A percentile compares a stretch with the other conserved stretches of the same genome.
Conservation (phyloP, 2,797 vertebrate species). For the Eidolon dupreanum region DNA sequence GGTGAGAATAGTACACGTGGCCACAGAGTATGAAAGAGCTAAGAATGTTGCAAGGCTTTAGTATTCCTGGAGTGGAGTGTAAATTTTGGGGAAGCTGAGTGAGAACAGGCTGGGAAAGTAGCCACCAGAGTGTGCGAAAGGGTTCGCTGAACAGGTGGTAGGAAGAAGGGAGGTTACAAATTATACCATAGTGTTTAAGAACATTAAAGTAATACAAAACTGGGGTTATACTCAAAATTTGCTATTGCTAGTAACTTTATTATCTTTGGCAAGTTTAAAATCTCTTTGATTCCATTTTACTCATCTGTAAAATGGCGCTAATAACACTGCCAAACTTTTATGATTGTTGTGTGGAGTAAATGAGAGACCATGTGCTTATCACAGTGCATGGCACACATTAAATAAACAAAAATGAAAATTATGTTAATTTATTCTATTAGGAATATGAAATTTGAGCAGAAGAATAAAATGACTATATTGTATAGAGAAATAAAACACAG, state of each 20-base stretch:
- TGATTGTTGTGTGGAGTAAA: not conserved
- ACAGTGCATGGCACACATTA: not conserved
- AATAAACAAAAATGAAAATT: not conserved
- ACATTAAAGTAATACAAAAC: not conserved
- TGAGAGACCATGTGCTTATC: not conserved
- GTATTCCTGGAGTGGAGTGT: not conserved
- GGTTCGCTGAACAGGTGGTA: not conserved
- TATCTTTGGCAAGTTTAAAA: not conserved
- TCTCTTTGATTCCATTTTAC: not conserved
- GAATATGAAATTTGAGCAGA: not conserved
- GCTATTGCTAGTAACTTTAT: not conserved
- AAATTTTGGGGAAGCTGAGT: not conserved
- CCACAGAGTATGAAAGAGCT: not conserved
- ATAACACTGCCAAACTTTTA: not conserved
- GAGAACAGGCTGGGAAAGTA: not conserved
- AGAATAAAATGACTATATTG: not conserved
- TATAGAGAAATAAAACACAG: not conserved
- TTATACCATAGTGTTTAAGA: not conserved
- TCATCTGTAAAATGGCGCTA: not conserved
- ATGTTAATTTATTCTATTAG: not conserved
- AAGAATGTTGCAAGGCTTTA: fast-evolving
- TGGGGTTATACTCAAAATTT: not conserved
- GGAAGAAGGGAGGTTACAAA: not conserved
- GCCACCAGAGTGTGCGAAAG: not conserved
- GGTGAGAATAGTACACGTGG: too few species aligned